Evolutionary conservation across 2,888 invertebrate species (phyloP).

Genomic region (Bellardia bayeri): DNA sequence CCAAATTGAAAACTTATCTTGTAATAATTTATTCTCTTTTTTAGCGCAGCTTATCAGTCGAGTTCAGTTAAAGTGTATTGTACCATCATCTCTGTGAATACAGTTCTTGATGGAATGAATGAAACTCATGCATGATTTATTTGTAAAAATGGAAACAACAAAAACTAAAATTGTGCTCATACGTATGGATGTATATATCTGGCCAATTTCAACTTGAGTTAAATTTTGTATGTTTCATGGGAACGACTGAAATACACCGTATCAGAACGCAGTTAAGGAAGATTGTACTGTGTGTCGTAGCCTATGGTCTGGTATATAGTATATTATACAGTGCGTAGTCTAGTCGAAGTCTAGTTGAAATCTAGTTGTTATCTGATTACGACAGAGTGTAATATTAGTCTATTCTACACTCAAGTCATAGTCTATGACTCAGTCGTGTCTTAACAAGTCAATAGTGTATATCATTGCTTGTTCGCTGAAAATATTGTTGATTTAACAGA

Average conservation of each 20-base stretch:
- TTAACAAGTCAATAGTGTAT: neutral
- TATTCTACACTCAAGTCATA: neutral
- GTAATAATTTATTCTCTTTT: slow-evolving; percentile 47
- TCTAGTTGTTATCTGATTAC: too few species aligned
- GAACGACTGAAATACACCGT: neutral
- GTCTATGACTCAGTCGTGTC: neutral
- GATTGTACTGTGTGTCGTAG: too few species aligned
- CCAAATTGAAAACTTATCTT: slow-evolving; percentile 38
- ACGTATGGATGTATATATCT: neutral
- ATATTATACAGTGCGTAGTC: too few species aligned
- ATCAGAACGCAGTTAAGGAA: neutral
- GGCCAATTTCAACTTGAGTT: neutral
- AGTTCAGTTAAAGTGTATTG: slow-evolving; percentile 1
- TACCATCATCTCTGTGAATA: slow-evolving; percentile 17
- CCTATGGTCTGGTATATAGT: too few species aligned
- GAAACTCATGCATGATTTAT: slow-evolving; percentile 58
- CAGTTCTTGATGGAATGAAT: slow-evolving; percentile 10
- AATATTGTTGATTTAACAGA: slow-evolving; percentile 34
- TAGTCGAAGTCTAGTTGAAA: too few species aligned
- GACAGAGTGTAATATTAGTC: too few species aligned
- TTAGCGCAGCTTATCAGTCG: slow-evolving; percentile 7
- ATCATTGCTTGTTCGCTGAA: neutral
- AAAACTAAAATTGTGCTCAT: slow-evolving; percentile 5
- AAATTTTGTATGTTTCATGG: neutral
- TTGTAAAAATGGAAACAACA: slow-evolving; percentile 20